These are phyloP conservation scores for Drosophila melanogaster DNA, from an alignment of 1,140 invertebrate genomes.

Conservation along the genomic window DNA sequence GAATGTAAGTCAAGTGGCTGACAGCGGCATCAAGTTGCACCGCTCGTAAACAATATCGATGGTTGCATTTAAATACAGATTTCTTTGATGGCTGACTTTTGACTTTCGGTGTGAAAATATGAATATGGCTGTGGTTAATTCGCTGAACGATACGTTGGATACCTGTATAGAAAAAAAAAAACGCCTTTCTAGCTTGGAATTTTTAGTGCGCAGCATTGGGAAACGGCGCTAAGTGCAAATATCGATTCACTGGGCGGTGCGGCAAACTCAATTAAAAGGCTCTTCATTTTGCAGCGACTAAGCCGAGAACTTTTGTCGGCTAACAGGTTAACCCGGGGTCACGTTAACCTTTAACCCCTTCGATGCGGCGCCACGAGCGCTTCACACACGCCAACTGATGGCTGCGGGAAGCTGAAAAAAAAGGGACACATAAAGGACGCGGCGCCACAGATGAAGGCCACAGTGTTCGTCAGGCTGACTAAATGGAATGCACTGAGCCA, in stretches of 20 bases:
- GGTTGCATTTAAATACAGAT: slow-evolving; percentile 17
- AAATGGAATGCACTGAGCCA: background rate
- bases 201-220: no score
- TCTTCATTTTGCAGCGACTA: slow-evolving; percentile 3
- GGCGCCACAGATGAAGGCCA: slow-evolving; percentile 25
- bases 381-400: slow-evolving; percentile 16
- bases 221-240: background rate
- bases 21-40: slow-evolving; percentile 2
- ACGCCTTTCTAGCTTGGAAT: no score
- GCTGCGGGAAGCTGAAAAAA: slow-evolving; percentile 11
- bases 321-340: background rate
- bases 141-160: background rate
- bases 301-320: slow-evolving; percentile 1
- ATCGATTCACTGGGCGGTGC: slow-evolving; percentile 6
- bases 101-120: no score
- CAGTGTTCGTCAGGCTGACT: slow-evolving; percentile 12
- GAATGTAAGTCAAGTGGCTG: slow-evolving; percentile 30
- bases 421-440: slow-evolving; percentile 25
- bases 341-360: slow-evolving; percentile 1
- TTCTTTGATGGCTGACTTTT: background rate
- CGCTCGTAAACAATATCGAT: slow-evolving; percentile 5
- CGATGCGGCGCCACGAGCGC: slow-evolving; percentile 9
- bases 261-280: slow-evolving; percentile 30
- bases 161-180: no score
- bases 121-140: background rate